Percentiles rank a stretch among this genome's conserved stretches.
These are phyloP conservation scores for Symphodus melops DNA, from an alignment of 2,113 vertebrate species.

Conservation along the genomic window DNA sequence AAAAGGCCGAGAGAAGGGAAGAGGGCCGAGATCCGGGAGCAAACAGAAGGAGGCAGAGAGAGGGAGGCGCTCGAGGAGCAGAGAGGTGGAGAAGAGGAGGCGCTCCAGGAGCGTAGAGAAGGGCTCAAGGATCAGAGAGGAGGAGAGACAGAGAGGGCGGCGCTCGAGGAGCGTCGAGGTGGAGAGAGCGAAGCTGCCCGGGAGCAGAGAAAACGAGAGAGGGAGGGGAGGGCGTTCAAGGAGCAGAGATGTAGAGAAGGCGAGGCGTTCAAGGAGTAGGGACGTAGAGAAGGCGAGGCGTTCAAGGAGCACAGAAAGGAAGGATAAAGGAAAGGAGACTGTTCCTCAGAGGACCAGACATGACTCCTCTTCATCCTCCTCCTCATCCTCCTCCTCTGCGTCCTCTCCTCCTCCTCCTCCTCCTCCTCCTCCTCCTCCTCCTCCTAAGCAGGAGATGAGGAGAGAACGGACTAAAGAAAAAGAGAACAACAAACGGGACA, in stretches of 20 bases:
- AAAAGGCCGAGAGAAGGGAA: constrained; percentile 46
- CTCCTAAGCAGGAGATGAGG: constrained; percentile 40
- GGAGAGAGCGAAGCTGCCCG: constrained; percentile 3
- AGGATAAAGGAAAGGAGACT: constrained; percentile 51
- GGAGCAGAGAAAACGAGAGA: constrained; percentile 12
- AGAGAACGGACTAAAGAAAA: constrained; percentile 53
- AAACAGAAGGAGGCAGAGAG: constrained; percentile 26
- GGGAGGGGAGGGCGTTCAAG: constrained; percentile 13
- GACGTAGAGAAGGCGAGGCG: constrained; percentile 34
- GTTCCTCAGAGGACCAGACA: constrained; percentile 55
- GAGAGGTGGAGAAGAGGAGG: constrained; percentile 29
- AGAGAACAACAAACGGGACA: constrained; percentile 44
- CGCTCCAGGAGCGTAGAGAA: constrained; percentile 5
- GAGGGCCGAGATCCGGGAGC: constrained; percentile 29
- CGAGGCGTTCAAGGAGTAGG: constrained; percentile 25
- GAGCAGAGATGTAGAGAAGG: constrained; percentile 36
- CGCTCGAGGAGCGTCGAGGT: constrained; percentile 44
- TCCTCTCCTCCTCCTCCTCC: constrained; percentile 21
- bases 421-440: constrained; percentile 9
- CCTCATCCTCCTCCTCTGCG: constrained; percentile 39
- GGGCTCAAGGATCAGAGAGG: neutral
- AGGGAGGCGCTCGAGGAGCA: constrained; percentile 22
- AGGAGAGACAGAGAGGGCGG: constrained; percentile 1
- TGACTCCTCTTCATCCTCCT: constrained; percentile 64
- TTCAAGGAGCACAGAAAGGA: constrained; percentile 37